Percentiles rank a stretch among this genome's conserved stretches.
Conservation (phyloP, 1,140 invertebrate species). For the Ephestia elutella region DNA sequence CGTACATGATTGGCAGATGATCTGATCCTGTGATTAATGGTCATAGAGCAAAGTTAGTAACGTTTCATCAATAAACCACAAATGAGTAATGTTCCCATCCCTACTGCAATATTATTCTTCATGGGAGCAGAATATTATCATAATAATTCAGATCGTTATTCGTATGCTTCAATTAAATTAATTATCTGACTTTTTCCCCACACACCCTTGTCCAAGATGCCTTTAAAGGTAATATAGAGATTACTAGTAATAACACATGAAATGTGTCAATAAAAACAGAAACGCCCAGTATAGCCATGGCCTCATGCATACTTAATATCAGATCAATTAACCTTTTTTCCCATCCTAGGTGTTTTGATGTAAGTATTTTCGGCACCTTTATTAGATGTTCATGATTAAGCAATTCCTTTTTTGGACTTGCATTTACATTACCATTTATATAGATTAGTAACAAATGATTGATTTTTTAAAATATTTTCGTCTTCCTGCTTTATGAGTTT, state of each 20-base stretch:
- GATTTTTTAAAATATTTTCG: no score
- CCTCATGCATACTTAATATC: neutral
- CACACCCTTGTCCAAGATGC: no score
- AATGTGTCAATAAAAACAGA: neutral
- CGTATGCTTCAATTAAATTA: no score
- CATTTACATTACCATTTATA: neutral
- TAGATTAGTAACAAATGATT: no score
- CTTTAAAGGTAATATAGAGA: neutral
- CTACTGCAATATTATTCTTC: neutral
- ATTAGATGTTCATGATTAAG: neutral
- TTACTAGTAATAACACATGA: neutral
- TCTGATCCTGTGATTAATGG: neutral
- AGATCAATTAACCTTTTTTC: neutral
- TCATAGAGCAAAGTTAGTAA: neutral
- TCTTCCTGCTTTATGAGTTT: no score
- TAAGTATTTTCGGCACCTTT: neutral
- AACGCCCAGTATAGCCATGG: neutral
- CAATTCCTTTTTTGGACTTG: neutral
- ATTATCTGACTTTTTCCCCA: no score
- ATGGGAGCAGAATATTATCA: neutral
- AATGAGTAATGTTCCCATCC: neutral
- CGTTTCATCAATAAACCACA: neutral
- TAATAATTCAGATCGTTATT: neutral
- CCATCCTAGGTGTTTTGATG: neutral
- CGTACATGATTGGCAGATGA: neutral